Evolutionary conservation across 1,140 invertebrate genomes (phyloP), one percentile per base, ranked within the genome.

Genomic region (Bombus pascuorum): DNA sequence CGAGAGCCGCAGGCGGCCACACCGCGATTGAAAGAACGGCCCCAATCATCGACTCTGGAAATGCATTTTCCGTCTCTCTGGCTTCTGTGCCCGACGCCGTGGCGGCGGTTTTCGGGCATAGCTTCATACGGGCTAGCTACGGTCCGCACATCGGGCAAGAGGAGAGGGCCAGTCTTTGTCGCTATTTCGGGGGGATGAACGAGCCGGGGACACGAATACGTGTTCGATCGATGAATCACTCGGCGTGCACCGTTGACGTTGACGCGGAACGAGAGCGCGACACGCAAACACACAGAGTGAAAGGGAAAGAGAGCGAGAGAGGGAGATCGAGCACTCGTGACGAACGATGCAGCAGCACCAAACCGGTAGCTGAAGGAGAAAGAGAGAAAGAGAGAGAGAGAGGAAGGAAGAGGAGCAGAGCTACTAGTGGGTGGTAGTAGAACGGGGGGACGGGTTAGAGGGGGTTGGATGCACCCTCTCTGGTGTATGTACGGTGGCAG

Each of bases 181-280:
- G 88, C 89, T 92, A 91, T 93, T 94, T 91, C 83, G 91, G 91
- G 91, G 90, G 84, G 87, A 90, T 90, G 89, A 89, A 90, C 86
- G 88, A 80, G 76, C 68, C 86, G 83, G 87, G 85, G 86, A 92
- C 89, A 89, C 83, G 88, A 90, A 90, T 91, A 89, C 85, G 81
- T 47, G 83, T 89, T 90, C 92, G 91, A 93, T 94, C 92, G 92
- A 93, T 93, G 93, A 93, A 94, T 94, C 92, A 94, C 93, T 93
- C 92, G 83, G 57, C 90, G 89, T 93, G 90, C 79, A 86, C 84
- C 87, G 89, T 93, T 85, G 93, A 93, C 93, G 91, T 94, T 93
- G 93, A 93, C 90, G 90, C 77, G 77, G 77, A 89, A 89, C 90
- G 85, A 88, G 90, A 85, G 87, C 72, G 83, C 83, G 81, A 91